A percentile compares a stretch with the other conserved stretches of the same genome.
phyloP scores from a whole-genome alignment of 1,140 invertebrate genomes.

The Hylyphantes graminicola region DNA sequence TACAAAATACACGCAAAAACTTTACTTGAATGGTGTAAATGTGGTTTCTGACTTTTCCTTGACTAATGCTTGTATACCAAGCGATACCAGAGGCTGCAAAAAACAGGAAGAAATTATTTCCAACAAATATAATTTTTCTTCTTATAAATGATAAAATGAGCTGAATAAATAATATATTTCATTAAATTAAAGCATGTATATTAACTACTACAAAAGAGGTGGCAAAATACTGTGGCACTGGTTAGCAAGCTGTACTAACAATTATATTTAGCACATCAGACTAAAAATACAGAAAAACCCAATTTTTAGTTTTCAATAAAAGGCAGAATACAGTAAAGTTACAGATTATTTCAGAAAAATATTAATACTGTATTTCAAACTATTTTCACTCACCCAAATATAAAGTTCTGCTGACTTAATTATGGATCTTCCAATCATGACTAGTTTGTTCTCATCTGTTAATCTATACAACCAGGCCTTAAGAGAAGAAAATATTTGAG shows the following conservation, averaged over 20 bases:
- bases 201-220: too few species aligned
- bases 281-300: too few species aligned
- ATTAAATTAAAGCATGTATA: background rate
- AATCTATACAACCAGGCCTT: slow-evolving; percentile 69
- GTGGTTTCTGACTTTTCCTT: slow-evolving; percentile 68
- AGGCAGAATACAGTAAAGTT: background rate
- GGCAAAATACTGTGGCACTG: too few species aligned
- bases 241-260: too few species aligned
- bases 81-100: slow-evolving; percentile 73
- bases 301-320: too few species aligned
- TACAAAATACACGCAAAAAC: background rate
- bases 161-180: background rate
- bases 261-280: too few species aligned
- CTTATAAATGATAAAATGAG: background rate
- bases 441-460: slow-evolving; percentile 66
- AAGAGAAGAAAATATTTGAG: slow-evolving; percentile 38
- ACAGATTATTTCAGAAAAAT: background rate
- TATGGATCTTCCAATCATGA: slow-evolving; percentile 73
- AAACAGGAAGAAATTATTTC: background rate
- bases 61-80: slow-evolving; percentile 75
- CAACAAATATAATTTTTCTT: background rate
- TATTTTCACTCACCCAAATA: slow-evolving; percentile 64
- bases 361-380: background rate
- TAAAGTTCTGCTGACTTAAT: slow-evolving; percentile 73
- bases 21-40: slow-evolving; percentile 66